phyloP scores from a whole-genome alignment of 2,888 invertebrate genomes.

The Pristionchus entomophagus region DNA sequence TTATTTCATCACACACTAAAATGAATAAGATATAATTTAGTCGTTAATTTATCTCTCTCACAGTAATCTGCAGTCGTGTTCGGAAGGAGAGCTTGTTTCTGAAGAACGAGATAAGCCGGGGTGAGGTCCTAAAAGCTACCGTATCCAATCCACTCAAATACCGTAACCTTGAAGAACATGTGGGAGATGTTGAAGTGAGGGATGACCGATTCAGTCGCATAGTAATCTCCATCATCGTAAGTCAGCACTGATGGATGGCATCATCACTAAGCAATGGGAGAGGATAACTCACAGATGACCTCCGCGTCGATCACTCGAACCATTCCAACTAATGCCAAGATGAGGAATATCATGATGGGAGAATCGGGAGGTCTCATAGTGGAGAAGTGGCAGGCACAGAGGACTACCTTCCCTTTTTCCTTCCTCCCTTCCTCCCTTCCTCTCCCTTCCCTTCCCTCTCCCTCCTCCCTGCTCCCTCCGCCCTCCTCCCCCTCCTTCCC shows the following conservation, averaged over 20 bases:
- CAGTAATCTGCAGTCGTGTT: conserved; percentile 21
- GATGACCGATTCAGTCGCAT: conserved; percentile 27
- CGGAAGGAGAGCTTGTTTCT: background rate
- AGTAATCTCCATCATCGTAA: conserved; percentile 32
- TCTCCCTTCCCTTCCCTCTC: background rate
- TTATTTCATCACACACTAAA: conserved; percentile 57
- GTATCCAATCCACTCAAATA: background rate
- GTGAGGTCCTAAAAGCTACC: conserved; percentile 1
- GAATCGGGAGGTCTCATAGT: background rate
- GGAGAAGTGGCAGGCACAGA: background rate
- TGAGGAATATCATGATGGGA: background rate
- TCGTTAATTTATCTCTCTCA: background rate
- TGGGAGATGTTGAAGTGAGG: conserved; percentile 40
- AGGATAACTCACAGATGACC: conserved; percentile 25
- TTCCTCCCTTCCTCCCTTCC: background rate
- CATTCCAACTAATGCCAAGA: background rate
- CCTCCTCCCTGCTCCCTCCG: too few relatives aligned
- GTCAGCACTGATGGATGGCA: conserved; percentile 5
- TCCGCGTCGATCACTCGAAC: background rate
- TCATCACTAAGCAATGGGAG: background rate
- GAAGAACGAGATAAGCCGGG: background rate
- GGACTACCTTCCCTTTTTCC: background rate
- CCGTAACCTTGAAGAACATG: conserved; percentile 42
- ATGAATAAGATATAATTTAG: too few relatives aligned
- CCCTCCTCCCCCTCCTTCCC: background rate